Percentiles rank a stretch among this genome's conserved stretches.
phyloP scores from a whole-genome alignment of 2,888 invertebrate species.

The Cremastinae sp. region DNA sequence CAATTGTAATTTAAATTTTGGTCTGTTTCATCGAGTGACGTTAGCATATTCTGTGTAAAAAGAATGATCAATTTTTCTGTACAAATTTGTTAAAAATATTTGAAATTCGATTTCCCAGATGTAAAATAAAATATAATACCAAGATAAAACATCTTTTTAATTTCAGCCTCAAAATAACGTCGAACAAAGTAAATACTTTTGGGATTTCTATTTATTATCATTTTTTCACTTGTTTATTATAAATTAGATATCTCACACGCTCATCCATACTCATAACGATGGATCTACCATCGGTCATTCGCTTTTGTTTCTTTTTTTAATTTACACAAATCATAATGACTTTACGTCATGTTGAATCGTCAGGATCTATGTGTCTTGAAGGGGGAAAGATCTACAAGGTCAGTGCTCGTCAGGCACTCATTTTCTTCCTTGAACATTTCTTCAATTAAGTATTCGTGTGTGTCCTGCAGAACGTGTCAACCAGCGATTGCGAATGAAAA shows the following conservation, averaged over 20 bases:
- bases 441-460: slow-evolving; percentile 68
- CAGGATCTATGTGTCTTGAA: slow-evolving; percentile 42
- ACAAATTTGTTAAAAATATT: slow-evolving; percentile 63
- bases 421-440: slow-evolving; percentile 55
- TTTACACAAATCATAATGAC: slow-evolving; percentile 64
- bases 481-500: slow-evolving; percentile 32
- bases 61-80: slow-evolving; percentile 49
- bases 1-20: background rate
- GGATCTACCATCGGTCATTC: slow-evolving; percentile 74
- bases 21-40: slow-evolving; percentile 8
- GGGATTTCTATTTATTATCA: slow-evolving; percentile 65
- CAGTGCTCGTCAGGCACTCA: slow-evolving; percentile 60
- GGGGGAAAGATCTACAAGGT: slow-evolving; percentile 47
- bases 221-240: slow-evolving; percentile 61
- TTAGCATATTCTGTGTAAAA: background rate
- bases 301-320: slow-evolving; percentile 60
- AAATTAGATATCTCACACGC: slow-evolving; percentile 72
- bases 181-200: slow-evolving; percentile 44
- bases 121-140: slow-evolving; percentile 58
- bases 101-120: slow-evolving; percentile 55
- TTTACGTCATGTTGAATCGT: slow-evolving; percentile 58
- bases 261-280: slow-evolving; percentile 77
- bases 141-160: background rate
- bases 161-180: slow-evolving; percentile 29
- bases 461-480: slow-evolving; percentile 65